A percentile compares a stretch with the other conserved stretches of the same genome.
Evolutionary conservation across 2,797 vertebrate species (phyloP).

Genomic region (Amniataba percoides): DNA sequence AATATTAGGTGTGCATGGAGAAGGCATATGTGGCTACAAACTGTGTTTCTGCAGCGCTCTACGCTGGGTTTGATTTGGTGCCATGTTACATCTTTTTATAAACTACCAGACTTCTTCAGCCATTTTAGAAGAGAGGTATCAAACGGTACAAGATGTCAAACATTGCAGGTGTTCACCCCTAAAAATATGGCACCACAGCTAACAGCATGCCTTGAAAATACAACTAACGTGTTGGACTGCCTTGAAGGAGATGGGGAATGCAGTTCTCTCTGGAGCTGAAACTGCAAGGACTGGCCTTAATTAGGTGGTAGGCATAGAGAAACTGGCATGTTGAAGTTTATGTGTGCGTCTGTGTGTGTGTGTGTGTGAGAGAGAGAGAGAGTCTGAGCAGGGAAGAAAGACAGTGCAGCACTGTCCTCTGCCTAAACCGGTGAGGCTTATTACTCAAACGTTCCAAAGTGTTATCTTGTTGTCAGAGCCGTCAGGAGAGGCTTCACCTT

Average conservation of each 20-base stretch:
- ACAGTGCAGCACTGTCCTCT: slow-evolving; percentile 70
- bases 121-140: slow-evolving; percentile 66
- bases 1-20: slow-evolving; percentile 17
- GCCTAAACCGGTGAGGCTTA: slow-evolving; percentile 73
- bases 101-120: slow-evolving; percentile 58
- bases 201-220: slow-evolving; percentile 78
- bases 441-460: slow-evolving; percentile 76
- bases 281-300: slow-evolving; percentile 83
- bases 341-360: slow-evolving; percentile 26
- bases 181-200: slow-evolving; percentile 71
- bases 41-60: slow-evolving; percentile 32
- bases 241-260: slow-evolving; percentile 76
- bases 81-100: slow-evolving; percentile 67
- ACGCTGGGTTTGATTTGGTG: slow-evolving; percentile 58
- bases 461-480: slow-evolving; percentile 69
- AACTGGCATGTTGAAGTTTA: slow-evolving; percentile 74
- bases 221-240: slow-evolving; percentile 73
- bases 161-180: slow-evolving; percentile 73
- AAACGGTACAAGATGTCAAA: slow-evolving; percentile 75
- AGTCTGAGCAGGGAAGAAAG: slow-evolving; percentile 49
- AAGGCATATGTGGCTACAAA: slow-evolving; percentile 33
- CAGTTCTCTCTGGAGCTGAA: slow-evolving; percentile 76
- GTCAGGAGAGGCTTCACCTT: slow-evolving; percentile 62
- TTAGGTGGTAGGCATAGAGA: slow-evolving; percentile 81
- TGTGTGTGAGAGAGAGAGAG: slow-evolving; percentile 23